Conservation (phyloP, 2,797 vertebrate species). For the Hybognathus amarus region DNA sequence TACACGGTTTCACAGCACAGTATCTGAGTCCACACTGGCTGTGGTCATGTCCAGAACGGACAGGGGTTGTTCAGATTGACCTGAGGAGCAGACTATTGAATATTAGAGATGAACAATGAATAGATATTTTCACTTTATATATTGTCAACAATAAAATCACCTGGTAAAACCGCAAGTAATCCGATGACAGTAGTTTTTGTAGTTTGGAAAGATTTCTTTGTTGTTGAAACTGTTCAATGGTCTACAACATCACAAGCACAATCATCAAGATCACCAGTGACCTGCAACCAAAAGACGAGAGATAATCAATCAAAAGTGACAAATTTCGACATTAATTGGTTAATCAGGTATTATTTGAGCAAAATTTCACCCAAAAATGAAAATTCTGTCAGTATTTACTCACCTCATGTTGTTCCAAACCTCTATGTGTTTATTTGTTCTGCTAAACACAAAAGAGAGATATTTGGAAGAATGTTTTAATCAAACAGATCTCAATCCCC, state of each 20-base stretch:
- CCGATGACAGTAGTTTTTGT: constrained; percentile 83
- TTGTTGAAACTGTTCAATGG: constrained; percentile 92
- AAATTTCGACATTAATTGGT: neutral
- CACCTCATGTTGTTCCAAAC: too few species aligned
- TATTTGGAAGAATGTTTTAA: too few species aligned
- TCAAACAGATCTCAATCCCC: too few species aligned
- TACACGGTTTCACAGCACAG: constrained; percentile 89
- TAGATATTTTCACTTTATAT: neutral
- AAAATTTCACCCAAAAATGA: too few species aligned
- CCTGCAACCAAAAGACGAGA: constrained; percentile 67
- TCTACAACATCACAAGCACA: constrained; percentile 94
- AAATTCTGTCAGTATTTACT: too few species aligned
- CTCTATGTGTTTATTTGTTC: too few species aligned
- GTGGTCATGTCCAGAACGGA: constrained; percentile 87
- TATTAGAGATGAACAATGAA: neutral
- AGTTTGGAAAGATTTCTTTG: constrained; percentile 84
- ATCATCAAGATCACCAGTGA: constrained; percentile 89
- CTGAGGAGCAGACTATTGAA: constrained; percentile 66
- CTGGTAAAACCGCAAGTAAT: constrained; percentile 96
- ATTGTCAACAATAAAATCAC: constrained; percentile 64
- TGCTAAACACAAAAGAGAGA: too few species aligned
- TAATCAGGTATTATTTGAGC: too few species aligned
- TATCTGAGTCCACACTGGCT: constrained; percentile 85
- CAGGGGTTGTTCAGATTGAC: constrained; percentile 91
- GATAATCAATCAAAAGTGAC: neutral